A percentile compares a stretch with the other conserved stretches of the same genome.
phyloP scores from a whole-genome alignment of 2,113 vertebrate genomes.

The Grallaria varia region DNA sequence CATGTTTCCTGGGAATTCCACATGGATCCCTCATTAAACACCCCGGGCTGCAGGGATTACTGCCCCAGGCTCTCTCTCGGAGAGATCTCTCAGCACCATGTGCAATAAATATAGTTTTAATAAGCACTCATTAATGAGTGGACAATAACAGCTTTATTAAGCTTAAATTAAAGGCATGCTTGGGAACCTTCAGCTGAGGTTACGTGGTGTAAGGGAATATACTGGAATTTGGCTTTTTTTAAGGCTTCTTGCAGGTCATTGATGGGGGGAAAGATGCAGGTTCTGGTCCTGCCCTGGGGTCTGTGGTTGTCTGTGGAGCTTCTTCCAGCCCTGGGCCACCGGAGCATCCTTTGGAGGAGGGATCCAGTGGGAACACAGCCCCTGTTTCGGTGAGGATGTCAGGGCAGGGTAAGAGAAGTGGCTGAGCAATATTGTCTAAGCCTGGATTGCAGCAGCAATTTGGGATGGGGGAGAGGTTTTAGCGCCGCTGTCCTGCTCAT shows the following conservation, averaged over 20 bases:
- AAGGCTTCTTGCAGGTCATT: background rate
- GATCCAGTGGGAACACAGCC: background rate
- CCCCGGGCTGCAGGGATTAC: background rate
- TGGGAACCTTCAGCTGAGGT: slow-evolving; percentile 2
- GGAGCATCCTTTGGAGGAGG: background rate
- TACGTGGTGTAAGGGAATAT: slow-evolving; percentile 20
- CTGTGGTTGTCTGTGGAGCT: background rate
- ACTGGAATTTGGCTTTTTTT: slow-evolving; percentile 2
- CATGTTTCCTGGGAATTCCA: background rate
- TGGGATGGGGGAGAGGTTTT: background rate
- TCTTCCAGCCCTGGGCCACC: background rate
- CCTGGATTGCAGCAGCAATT: rapidly evolving
- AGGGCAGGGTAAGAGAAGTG: background rate
- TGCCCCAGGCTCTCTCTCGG: background rate
- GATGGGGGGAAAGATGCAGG: background rate
- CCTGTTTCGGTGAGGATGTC: rapidly evolving
- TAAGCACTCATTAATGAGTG: slow-evolving; percentile 59
- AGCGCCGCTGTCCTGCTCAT: background rate
- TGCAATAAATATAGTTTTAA: slow-evolving; percentile 48
- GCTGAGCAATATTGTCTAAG: rapidly evolving
- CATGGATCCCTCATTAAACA: background rate
- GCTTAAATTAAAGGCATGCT: slow-evolving; percentile 59
- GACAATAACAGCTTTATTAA: slow-evolving; percentile 67
- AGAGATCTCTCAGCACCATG: background rate
- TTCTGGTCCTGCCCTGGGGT: background rate